Percentiles rank a stretch among this genome's conserved stretches.
phyloP scores from a whole-genome alignment of 2,888 invertebrate species.

The Pasiphila rectangulata region DNA sequence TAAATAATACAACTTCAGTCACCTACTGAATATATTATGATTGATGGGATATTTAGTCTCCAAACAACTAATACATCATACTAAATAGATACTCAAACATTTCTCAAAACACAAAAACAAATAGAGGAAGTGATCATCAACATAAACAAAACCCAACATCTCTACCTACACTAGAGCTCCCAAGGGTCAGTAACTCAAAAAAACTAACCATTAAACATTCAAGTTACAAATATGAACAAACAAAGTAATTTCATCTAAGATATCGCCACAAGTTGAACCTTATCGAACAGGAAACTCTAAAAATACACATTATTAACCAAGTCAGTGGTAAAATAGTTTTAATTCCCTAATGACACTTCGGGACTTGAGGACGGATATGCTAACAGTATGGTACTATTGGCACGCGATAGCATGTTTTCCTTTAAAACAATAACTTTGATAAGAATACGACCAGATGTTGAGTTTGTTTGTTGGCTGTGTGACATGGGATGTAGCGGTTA shows the following conservation, averaged over 20 bases:
- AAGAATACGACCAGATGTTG: constrained; percentile 71
- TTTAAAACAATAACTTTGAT: constrained; percentile 68
- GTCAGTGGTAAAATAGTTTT: constrained; percentile 42
- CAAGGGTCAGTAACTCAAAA: background rate
- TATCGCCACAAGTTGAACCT: constrained; percentile 13
- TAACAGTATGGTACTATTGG: constrained; percentile 54
- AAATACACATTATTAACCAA: constrained; percentile 29
- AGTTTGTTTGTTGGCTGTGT: constrained; percentile 34
- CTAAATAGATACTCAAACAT: background rate
- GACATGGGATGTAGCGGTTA: constrained; percentile 13
- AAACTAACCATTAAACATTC: background rate
- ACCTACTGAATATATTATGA: too few relatives aligned
- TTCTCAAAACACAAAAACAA: background rate
- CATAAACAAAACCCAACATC: background rate
- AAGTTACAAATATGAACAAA: background rate
- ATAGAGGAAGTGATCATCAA: background rate
- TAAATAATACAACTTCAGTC: too few relatives aligned
- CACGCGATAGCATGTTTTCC: constrained; percentile 51
- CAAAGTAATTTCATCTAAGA: background rate
- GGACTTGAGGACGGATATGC: constrained; percentile 66
- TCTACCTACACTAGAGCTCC: background rate
- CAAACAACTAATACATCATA: background rate
- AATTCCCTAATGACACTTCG: constrained; percentile 45
- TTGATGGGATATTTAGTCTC: too few relatives aligned
- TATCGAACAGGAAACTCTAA: constrained; percentile 43